phyloP scores from a whole-genome alignment of 2,113 vertebrate genomes.

The Leptodactylus fuscus region DNA sequence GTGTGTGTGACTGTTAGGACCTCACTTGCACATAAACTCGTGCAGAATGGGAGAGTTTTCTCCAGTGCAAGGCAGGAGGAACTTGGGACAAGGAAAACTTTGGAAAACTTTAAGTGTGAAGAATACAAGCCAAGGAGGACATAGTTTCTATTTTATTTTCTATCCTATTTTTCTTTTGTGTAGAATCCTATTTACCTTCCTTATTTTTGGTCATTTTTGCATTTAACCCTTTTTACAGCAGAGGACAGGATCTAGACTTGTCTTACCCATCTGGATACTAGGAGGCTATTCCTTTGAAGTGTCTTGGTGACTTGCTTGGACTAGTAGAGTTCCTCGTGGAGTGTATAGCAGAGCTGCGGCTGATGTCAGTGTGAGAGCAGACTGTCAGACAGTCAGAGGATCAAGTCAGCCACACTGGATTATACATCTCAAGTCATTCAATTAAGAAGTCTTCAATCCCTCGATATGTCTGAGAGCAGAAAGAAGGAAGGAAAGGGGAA shows the following conservation, averaged over 20 bases:
- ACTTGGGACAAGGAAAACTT: conserved; percentile 28
- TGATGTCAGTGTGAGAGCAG: conserved; percentile 13
- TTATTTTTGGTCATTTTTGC: not conserved
- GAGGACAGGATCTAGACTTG: not conserved
- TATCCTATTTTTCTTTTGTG: not conserved
- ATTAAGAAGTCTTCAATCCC: conserved; percentile 24
- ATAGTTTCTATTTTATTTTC: not conserved
- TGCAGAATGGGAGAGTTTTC: conserved; percentile 51
- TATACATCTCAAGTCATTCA: not conserved
- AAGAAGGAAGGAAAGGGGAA: conserved; percentile 48
- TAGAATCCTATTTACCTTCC: not conserved
- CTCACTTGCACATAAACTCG: conserved; percentile 15
- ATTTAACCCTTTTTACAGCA: not conserved
- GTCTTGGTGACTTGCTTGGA: too few species aligned
- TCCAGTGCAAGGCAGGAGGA: conserved; percentile 23
- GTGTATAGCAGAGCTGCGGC: not conserved
- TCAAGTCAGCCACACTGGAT: conserved; percentile 42
- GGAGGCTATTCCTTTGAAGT: too few species aligned
- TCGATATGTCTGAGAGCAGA: conserved; percentile 50
- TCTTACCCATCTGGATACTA: not conserved
- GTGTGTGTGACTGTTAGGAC: conserved; percentile 32
- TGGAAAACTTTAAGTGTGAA: not conserved
- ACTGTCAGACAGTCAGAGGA: not conserved
- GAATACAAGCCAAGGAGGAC: not conserved
- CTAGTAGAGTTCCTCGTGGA: not conserved